phyloP scores from a whole-genome alignment of 2,797 vertebrate genomes.

The Trematomus bernacchii region DNA sequence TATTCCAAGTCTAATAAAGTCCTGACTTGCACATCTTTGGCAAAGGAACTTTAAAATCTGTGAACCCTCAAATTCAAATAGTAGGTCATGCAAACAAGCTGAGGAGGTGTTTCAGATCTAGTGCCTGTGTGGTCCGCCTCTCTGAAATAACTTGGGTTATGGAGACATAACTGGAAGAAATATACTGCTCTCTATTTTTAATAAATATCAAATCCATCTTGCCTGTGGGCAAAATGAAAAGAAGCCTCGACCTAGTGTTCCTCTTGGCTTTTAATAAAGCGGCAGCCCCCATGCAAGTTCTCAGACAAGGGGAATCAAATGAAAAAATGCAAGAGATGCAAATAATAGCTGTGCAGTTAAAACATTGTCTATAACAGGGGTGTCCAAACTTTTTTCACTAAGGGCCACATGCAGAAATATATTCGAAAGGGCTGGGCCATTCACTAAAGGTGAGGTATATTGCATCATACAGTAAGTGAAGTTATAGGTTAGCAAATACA shows the following conservation, averaged over 20 bases:
- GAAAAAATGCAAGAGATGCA: conserved; percentile 68
- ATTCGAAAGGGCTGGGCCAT: too few species aligned
- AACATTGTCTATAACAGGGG: not conserved
- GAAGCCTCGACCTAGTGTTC: conserved; percentile 72
- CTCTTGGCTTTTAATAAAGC: conserved; percentile 76
- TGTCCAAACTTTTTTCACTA: too few species aligned
- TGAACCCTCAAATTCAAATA: conserved; percentile 72
- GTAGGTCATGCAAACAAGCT: conserved; percentile 70
- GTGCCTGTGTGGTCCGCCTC: conserved; percentile 81
- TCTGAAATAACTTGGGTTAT: conserved; percentile 77
- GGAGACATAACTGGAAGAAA: conserved; percentile 83
- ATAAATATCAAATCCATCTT: conserved; percentile 85
- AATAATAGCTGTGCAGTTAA: conserved; percentile 48
- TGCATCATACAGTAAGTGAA: too few species aligned
- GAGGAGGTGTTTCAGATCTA: conserved; percentile 66
- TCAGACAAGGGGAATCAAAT: conserved; percentile 62
- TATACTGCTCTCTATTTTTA: conserved; percentile 83
- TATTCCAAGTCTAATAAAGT: conserved; percentile 69
- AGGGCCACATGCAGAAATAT: too few species aligned
- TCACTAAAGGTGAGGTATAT: too few species aligned
- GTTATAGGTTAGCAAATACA: too few species aligned
- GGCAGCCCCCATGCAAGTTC: conserved; percentile 60
- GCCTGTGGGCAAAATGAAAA: conserved; percentile 75
- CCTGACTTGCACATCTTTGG: conserved; percentile 73
- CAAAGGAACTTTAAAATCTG: conserved; percentile 58